These are phyloP conservation scores for Cyrtorhinus lividipennis DNA, from an alignment of 1,140 invertebrate genomes.

Conservation along the genomic window DNA sequence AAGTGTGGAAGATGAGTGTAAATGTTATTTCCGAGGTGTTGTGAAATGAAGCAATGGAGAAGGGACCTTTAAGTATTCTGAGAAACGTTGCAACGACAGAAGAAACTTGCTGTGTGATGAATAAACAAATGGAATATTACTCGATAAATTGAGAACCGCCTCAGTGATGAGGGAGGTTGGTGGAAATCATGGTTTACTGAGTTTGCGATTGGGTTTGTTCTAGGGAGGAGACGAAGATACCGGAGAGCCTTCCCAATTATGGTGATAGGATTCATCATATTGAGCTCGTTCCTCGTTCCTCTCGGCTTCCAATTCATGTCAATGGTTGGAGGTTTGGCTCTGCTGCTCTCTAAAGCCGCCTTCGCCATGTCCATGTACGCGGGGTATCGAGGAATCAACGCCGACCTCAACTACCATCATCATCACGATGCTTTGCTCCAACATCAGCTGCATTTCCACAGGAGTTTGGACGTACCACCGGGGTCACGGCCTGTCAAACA, in stretches of 20 bases:
- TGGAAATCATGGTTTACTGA: too few species aligned
- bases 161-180: too few species aligned
- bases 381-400: constrained; percentile 20
- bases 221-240: constrained; percentile 24
- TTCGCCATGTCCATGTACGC: constrained; percentile 25
- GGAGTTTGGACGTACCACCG: neutral
- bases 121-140: too few species aligned
- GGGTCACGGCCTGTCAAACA: too few species aligned
- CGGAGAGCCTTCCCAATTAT: constrained; percentile 28
- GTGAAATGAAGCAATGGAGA: too few species aligned
- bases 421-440: constrained; percentile 14
- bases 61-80: too few species aligned
- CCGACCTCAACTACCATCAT: constrained; percentile 18
- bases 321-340: constrained; percentile 28
- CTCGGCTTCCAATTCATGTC: constrained; percentile 30
- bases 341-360: constrained; percentile 28
- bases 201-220: too few species aligned
- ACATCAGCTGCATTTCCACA: constrained; percentile 5
- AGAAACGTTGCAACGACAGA: too few species aligned
- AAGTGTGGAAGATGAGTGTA: too few species aligned
- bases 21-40: too few species aligned
- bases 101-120: too few species aligned
- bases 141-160: too few species aligned
- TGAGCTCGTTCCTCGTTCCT: constrained; percentile 27
- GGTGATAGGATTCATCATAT: constrained; percentile 28